Evolutionary conservation across 2,113 vertebrate species (phyloP), one percentile per base, ranked within the genome.

Genomic region (Aptenodytes patagonicus): DNA sequence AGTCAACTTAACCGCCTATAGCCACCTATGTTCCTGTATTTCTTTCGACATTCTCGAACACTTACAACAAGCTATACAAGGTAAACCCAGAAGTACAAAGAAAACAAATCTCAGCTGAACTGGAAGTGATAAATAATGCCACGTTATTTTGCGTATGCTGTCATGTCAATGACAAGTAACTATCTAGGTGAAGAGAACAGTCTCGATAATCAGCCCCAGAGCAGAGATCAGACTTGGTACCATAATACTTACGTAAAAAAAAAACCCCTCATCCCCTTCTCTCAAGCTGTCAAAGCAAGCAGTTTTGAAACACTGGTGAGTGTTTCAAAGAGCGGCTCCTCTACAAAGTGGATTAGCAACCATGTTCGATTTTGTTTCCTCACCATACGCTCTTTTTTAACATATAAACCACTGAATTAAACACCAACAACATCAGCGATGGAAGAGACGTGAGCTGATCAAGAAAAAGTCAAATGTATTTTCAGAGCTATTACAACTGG

Each of bases 351-450:
- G 42, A 34, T 29, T 34, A 54, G 16, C 34, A 65, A 26, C 7
- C 20, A 18, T 0, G 4, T n/a, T 11, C 52, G 19, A 5, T 66
- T 84, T 10, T 22, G 31, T 13, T 77, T 32, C 58, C 40, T 80
- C 44, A 22, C n/a, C 40, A 5, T 11, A 42, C 31, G 6, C 22
- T 24, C 20, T 32, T 26, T 38, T 58, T 38, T 7, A 21, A 70
- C 1, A 10, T 0, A 1, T 2, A 34, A 47, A 19, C 28, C 38
- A 21, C 31, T 0, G 4, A n/a, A n/a, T 15, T 29, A 77, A 69
- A 78, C 4, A 44, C 9, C 62, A 29, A 26, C 0, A 65, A 18
- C 15, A 6, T 32, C 54, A 44, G 25, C 7, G 24, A 40, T 0
- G 17, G 42, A 68, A 82, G 46, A 70, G 42, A 46, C 21, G 3